phyloP scores from a whole-genome alignment of 2,797 vertebrate species.

The Danionella dracula region DNA sequence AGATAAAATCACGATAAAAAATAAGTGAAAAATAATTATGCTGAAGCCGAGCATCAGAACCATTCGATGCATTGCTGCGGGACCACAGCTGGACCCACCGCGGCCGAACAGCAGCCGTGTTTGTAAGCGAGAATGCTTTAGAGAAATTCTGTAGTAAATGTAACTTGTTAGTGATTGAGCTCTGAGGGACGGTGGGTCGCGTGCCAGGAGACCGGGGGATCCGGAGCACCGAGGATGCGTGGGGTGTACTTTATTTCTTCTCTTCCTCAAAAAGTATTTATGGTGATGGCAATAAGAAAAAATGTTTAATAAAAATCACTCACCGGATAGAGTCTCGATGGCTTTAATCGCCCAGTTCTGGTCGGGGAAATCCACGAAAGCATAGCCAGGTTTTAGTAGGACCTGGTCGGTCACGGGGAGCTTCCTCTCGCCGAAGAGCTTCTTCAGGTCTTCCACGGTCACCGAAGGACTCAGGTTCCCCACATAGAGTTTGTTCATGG shows the following conservation, averaged over 20 bases:
- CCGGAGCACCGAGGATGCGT: constrained; percentile 48
- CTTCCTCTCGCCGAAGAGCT: constrained; percentile 85
- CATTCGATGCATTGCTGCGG: constrained; percentile 73
- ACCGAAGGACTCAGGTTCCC: constrained; percentile 92
- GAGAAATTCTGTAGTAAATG: neutral
- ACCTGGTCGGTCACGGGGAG: constrained; percentile 86
- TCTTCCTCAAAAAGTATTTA: constrained; percentile 38
- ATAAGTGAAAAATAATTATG: constrained; percentile 91
- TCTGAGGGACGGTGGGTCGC: constrained; percentile 54
- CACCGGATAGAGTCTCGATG: constrained; percentile 88
- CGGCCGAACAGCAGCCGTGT: constrained; percentile 53
- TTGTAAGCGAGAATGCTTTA: neutral
- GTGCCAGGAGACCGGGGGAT: constrained; percentile 58
- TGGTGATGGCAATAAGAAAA: constrained; percentile 39
- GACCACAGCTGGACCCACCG: constrained; percentile 61
- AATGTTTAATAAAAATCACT: constrained; percentile 58
- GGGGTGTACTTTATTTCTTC: constrained; percentile 45
- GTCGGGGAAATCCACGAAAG: constrained; percentile 93
- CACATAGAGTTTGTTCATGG: constrained; percentile 95
- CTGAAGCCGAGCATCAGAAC: constrained; percentile 71
- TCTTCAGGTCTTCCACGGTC: constrained; percentile 88
- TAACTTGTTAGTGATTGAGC: constrained; percentile 51
- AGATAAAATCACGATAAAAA: constrained; percentile 98
- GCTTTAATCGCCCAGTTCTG: constrained; percentile 92
- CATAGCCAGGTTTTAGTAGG: constrained; percentile 90